Base-by-base conservation (phyloP, 1,140 invertebrate genomes). In the Musca domestica region DNA sequence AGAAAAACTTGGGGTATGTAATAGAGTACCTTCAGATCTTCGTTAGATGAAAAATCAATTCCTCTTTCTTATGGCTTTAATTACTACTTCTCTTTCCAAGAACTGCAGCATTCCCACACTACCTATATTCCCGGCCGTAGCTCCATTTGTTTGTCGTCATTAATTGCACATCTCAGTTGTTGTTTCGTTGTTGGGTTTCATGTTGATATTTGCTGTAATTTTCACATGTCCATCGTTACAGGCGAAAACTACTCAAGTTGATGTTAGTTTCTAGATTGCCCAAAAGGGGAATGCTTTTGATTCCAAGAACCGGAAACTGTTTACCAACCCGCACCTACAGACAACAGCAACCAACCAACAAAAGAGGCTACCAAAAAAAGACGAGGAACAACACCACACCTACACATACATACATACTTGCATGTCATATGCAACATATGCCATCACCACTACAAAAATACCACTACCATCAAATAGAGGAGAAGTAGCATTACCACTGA, bases 211-310 rank as follows among this genome's bases (percentile, higher is more conserved):
- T 15, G 30, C 25, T 30, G 54, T 58, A 58, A 58, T 58, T 58
- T 58, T 58, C 54, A 58, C 54, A 58, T 58, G 54, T 58, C 54
- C 54, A 58, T 58, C 54, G 30, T 58, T 23, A 58, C 54, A 58
- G 54, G 27, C 54, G 27, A 58, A 58, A 58, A 58, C 54, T 58
- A 30, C 27, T 58, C 54, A 58, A 30, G 54, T 58, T 58, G 54
- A 58, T 58, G 25, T 27, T 30, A 58, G 23, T 58, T 58, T 23
- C 54, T 58, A 14, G 15, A 58, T 30, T 30, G 27, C 3, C 27
- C 27, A 30, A 30, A 30, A 4, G 27, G 54, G 23, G 17, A 58
- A 58, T 58, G 30, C 25, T 58, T 58, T 22, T 58, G 25, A n/a
- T 58, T 27, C 30, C 30, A 58, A 30, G 27, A 30, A 58, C 17